Percentiles rank a stretch among this genome's conserved stretches.
Conservation (phyloP, 2,113 vertebrate genomes). For the Hypanus sabinus region DNA sequence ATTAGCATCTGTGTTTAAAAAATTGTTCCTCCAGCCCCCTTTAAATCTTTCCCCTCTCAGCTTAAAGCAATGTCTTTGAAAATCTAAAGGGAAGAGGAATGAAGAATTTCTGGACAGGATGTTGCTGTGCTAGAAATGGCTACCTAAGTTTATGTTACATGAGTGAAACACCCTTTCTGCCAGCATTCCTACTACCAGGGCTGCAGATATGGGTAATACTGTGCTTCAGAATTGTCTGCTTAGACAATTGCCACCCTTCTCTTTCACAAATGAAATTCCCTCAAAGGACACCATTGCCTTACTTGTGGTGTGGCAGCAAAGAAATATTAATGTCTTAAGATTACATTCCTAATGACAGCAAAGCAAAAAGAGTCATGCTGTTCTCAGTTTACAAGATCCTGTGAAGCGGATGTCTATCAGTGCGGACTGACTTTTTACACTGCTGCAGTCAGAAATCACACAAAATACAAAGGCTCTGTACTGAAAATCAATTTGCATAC, state of each 20-base stretch:
- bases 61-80: no score
- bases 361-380: neutral
- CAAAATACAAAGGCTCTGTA: neutral
- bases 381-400: neutral
- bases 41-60: no score
- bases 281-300: neutral
- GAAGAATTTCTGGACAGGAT: neutral
- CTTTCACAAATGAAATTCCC: neutral
- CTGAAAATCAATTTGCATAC: slow-evolving; percentile 20
- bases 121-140: neutral
- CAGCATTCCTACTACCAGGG: neutral
- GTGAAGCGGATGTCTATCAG: neutral
- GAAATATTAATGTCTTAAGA: neutral
- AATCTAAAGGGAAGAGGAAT: no score
- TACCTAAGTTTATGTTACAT: neutral
- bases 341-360: neutral
- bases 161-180: neutral
- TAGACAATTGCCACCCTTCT: neutral
- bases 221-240: no score
- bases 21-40: no score
- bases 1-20: no score
- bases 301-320: neutral
- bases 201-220: neutral
- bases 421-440: slow-evolving; percentile 12
- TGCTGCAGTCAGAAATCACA: neutral